Evolutionary conservation across 2,888 invertebrate genomes (phyloP).

Genomic region (Morpho achilles): DNA sequence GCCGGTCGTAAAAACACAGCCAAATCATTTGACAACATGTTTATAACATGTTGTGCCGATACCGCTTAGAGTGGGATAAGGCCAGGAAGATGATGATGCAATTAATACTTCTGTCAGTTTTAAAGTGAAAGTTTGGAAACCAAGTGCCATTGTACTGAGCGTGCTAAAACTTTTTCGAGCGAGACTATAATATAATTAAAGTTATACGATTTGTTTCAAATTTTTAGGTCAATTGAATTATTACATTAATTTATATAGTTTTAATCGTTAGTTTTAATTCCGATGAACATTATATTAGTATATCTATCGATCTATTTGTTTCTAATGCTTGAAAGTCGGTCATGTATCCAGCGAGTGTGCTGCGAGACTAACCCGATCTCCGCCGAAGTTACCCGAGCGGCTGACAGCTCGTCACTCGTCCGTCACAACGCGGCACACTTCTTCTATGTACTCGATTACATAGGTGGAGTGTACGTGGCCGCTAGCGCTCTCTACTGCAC

Average conservation of each 20-base stretch:
- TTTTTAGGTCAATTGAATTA: too few relatives aligned
- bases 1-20: too few relatives aligned
- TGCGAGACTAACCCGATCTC: slow-evolving; percentile 36
- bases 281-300: background rate
- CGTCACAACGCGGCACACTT: slow-evolving; percentile 66
- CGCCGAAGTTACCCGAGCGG: slow-evolving; percentile 54
- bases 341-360: slow-evolving; percentile 22
- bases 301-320: slow-evolving; percentile 25
- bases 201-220: too few relatives aligned
- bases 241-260: background rate
- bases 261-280: background rate
- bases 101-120: too few relatives aligned
- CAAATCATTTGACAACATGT: too few relatives aligned
- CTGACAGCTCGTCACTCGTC: slow-evolving; percentile 73
- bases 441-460: slow-evolving; percentile 52
- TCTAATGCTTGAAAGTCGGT: slow-evolving; percentile 25
- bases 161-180: too few relatives aligned
- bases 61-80: too few relatives aligned
- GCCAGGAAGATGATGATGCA: too few relatives aligned
- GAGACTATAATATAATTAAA: too few relatives aligned
- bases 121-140: too few relatives aligned
- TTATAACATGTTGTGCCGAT: too few relatives aligned
- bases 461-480: slow-evolving; percentile 48
- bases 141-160: too few relatives aligned
- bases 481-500: slow-evolving; percentile 51